Conservation (phyloP, 2,797 vertebrate genomes). For the Gastrophryne carolinensis region DNA sequence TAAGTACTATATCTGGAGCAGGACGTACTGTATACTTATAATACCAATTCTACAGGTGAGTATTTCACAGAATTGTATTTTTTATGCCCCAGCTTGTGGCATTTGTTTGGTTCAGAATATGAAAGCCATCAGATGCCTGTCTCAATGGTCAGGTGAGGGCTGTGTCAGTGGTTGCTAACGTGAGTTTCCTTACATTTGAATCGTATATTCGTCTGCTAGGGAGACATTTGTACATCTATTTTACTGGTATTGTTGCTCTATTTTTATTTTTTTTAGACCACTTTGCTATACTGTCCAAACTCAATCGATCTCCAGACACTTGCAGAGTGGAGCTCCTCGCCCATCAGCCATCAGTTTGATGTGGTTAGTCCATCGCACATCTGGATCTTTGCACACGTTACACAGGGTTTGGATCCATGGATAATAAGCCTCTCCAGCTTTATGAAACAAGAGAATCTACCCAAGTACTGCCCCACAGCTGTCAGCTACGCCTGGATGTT, state of each 20-base stretch:
- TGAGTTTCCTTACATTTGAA: too few relatives aligned
- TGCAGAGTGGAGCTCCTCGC: conserved; percentile 96
- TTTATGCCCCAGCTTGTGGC: too few relatives aligned
- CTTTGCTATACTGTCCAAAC: conserved; percentile 91
- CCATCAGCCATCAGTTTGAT: conserved; percentile 98
- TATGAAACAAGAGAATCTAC: conserved; percentile 93
- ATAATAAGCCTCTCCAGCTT: conserved; percentile 98
- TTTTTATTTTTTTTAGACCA: conserved; percentile 73
- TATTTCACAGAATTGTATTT: too few relatives aligned
- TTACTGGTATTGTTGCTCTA: background rate
- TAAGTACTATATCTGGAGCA: too few relatives aligned
- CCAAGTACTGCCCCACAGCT: conserved; percentile 91
- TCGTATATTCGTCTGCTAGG: too few relatives aligned
- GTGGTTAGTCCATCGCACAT: conserved; percentile 97
- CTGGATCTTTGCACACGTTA: conserved; percentile 98
- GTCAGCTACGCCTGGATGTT: conserved; percentile 97
- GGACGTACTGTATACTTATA: too few relatives aligned
- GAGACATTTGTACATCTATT: background rate
- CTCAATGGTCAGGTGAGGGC: too few relatives aligned
- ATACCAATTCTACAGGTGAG: too few relatives aligned
- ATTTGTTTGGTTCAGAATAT: too few relatives aligned
- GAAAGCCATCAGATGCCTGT: too few relatives aligned
- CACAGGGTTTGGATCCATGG: conserved; percentile 97
- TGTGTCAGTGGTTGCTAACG: too few relatives aligned
- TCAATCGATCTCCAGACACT: conserved; percentile 93